Percentiles rank a stretch among this genome's conserved stretches.
Conservation (phyloP, 2,113 vertebrate genomes). For the Dipodomys ordii region DNA sequence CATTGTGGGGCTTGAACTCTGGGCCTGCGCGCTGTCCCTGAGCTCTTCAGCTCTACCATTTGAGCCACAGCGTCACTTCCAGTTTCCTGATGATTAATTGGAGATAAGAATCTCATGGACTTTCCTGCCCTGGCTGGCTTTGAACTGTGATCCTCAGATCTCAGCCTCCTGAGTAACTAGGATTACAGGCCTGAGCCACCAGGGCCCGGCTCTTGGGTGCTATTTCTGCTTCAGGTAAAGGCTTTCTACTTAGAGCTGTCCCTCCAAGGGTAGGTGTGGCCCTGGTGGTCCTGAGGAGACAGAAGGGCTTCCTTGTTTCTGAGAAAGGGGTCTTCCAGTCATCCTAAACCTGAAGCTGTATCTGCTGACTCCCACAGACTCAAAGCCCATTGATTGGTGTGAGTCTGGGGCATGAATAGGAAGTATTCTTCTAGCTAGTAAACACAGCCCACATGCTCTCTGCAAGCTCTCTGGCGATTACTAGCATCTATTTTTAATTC, state of each 20-base stretch:
- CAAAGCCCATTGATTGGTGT: slow-evolving; percentile 8
- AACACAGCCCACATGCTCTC: slow-evolving; percentile 73
- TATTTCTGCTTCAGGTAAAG: not conserved
- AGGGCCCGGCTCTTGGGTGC: not conserved
- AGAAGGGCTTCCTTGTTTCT: not conserved
- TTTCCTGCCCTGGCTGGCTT: too few species aligned
- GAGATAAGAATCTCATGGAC: too few species aligned
- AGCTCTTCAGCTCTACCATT: too few species aligned
- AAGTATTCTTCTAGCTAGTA: slow-evolving; percentile 78
- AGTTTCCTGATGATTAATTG: too few species aligned
- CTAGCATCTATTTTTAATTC: slow-evolving; percentile 85
- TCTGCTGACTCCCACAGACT: slow-evolving; percentile 41
- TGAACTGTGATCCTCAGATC: too few species aligned
- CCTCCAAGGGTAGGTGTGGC: not conserved
- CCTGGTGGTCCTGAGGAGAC: not conserved
- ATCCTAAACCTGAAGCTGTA: not conserved
- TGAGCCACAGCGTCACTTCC: too few species aligned
- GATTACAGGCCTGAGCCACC: too few species aligned
- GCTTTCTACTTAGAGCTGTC: not conserved
- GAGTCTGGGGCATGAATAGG: slow-evolving; percentile 70
- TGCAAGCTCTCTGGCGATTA: slow-evolving; percentile 66
- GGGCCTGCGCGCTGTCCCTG: too few species aligned
- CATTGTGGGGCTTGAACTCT: too few species aligned
- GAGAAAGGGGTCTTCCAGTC: not conserved
- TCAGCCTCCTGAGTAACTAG: too few species aligned